Percentiles rank a stretch among this genome's conserved stretches.
phyloP scores from a whole-genome alignment of 2,113 vertebrate genomes.

The Nothoprocta pentlandii region DNA sequence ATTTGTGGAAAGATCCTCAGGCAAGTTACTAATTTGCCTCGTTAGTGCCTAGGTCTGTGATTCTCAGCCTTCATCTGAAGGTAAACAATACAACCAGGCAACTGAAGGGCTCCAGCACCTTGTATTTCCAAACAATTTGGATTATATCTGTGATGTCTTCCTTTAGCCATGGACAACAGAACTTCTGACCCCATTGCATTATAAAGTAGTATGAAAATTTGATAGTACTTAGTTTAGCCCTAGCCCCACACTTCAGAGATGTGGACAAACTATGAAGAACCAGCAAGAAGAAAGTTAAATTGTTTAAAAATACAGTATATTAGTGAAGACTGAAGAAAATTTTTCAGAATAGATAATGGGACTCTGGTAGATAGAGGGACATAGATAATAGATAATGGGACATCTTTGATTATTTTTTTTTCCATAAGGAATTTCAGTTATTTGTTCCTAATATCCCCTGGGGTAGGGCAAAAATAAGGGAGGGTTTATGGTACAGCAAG shows the following conservation, averaged over 20 bases:
- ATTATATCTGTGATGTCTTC: neutral
- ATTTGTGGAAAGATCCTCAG: slow-evolving; percentile 5
- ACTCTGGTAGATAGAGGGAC: neutral
- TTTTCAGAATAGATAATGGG: neutral
- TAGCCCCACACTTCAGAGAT: neutral
- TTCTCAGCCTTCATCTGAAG: neutral
- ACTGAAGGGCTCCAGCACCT: neutral
- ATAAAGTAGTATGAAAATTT: neutral
- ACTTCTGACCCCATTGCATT: neutral
- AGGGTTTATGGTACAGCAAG: neutral
- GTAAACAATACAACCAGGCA: neutral
- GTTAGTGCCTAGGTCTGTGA: neutral
- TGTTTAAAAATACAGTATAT: neutral
- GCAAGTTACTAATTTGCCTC: neutral
- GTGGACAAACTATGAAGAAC: neutral
- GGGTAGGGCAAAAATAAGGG: neutral
- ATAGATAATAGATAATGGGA: too few species aligned
- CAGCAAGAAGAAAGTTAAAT: neutral
- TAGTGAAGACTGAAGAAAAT: neutral
- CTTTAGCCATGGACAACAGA: neutral
- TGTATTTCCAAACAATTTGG: neutral
- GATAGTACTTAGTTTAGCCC: neutral
- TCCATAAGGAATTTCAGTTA: neutral
- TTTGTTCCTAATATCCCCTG: neutral
- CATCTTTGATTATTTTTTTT: neutral